Percentiles rank a stretch among this genome's conserved stretches.
These are phyloP conservation scores for Tanytarsus gracilentus DNA, from an alignment of 2,888 invertebrate genomes.

Conservation along the genomic window DNA sequence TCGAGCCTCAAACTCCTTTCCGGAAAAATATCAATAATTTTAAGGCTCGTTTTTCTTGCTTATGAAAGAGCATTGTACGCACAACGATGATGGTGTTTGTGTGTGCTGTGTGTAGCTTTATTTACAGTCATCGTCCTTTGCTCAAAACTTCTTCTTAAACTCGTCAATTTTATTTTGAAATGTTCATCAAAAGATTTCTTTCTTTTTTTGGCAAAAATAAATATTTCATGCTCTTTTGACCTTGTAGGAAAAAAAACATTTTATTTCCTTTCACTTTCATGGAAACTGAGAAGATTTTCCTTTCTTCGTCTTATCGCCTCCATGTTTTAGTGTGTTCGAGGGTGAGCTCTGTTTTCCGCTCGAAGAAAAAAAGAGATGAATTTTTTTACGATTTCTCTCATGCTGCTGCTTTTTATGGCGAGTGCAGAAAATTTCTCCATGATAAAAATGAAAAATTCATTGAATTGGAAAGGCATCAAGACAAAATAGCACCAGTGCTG, in stretches of 20 bases:
- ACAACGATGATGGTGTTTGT: no score
- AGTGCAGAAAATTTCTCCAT: conserved; percentile 10
- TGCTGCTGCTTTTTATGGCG: conserved; percentile 2
- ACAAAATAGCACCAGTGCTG: background rate
- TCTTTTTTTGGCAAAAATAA: background rate
- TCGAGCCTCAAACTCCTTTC: background rate
- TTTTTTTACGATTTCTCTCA: background rate
- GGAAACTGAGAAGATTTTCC: no score
- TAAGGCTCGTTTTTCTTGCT: conserved; percentile 21
- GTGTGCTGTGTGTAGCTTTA: no score
- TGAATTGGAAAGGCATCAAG: conserved; percentile 21
- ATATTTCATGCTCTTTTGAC: conserved; percentile 21
- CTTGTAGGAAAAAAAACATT: conserved; percentile 23
- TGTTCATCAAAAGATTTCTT: background rate
- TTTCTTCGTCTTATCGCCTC: background rate
- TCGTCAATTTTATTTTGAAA: no score
- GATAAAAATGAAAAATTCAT: background rate
- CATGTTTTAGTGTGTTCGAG: background rate
- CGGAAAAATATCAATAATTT: conserved; percentile 25
- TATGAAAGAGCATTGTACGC: background rate
- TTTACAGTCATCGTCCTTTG: no score
- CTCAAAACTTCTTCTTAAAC: no score
- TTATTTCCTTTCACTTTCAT: conserved; percentile 27
- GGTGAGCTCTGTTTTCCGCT: background rate
- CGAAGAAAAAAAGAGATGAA: background rate